These are phyloP conservation scores for Pheosia gnoma DNA, from an alignment of 2,888 invertebrate genomes.

Conservation along the genomic window DNA sequence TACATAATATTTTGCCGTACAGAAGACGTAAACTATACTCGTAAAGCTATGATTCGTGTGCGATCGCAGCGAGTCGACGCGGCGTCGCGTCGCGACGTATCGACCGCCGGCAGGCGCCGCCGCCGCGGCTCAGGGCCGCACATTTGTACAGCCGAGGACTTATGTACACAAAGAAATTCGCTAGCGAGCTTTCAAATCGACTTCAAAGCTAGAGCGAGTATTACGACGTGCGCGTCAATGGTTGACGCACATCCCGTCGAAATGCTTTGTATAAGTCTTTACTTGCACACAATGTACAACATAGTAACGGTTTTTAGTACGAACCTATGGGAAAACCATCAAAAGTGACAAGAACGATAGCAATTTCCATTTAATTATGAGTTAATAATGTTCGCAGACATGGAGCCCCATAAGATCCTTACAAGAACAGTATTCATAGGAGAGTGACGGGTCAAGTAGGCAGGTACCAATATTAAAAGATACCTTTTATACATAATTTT, in stretches of 20 bases:
- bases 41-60: constrained; percentile 2
- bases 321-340: no score
- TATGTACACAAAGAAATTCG: constrained; percentile 13
- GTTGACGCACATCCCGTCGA: background rate
- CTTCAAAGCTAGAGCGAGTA: background rate
- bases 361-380: no score
- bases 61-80: constrained; percentile 12
- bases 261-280: no score
- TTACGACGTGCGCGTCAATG: background rate
- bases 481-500: no score
- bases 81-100: constrained; percentile 74
- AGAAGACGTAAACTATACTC: background rate
- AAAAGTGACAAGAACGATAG: no score
- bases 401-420: no score
- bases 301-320: no score
- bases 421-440: no score
- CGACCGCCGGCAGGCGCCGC: constrained; percentile 56
- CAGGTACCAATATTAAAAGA: no score
- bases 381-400: no score
- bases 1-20: background rate
- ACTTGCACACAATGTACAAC: no score
- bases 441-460: no score
- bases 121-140: constrained; percentile 26
- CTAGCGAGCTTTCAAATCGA: constrained; percentile 3
- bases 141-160: constrained; percentile 10